These are phyloP conservation scores for Nomia melanderi DNA, from an alignment of 1,140 invertebrate species.

Conservation along the genomic window DNA sequence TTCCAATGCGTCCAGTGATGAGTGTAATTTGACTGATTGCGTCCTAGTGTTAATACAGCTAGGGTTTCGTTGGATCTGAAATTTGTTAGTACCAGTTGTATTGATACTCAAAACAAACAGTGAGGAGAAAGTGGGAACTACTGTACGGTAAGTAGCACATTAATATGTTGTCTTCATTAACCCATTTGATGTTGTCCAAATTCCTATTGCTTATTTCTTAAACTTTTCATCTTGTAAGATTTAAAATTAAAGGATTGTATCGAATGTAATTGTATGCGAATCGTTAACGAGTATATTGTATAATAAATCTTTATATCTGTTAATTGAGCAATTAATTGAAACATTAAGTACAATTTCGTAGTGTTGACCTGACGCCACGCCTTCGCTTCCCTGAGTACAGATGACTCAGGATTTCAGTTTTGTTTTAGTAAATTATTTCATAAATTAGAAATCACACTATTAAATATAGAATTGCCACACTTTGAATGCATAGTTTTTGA, in stretches of 20 bases:
- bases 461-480: neutral
- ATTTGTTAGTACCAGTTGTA: neutral
- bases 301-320: neutral
- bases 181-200: neutral
- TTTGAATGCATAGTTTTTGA: neutral
- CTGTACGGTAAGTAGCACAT: constrained; percentile 11
- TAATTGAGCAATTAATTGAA: neutral
- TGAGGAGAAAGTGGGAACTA: neutral
- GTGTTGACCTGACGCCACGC: constrained; percentile 36
- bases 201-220: neutral
- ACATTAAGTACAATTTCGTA: constrained; percentile 1
- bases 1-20: constrained; percentile 40
- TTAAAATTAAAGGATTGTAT: too few relatives aligned
- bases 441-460: neutral
- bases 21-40: neutral
- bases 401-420: neutral
- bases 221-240: neutral
- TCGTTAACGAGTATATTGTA: neutral
- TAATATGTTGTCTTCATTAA: neutral
- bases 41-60: neutral
- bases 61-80: neutral
- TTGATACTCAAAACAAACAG: neutral
- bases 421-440: neutral
- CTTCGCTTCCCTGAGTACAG: neutral
- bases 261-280: neutral